Evolutionary conservation across 2,888 invertebrate genomes (phyloP).

Genomic region (Yponomeuta sedellus): DNA sequence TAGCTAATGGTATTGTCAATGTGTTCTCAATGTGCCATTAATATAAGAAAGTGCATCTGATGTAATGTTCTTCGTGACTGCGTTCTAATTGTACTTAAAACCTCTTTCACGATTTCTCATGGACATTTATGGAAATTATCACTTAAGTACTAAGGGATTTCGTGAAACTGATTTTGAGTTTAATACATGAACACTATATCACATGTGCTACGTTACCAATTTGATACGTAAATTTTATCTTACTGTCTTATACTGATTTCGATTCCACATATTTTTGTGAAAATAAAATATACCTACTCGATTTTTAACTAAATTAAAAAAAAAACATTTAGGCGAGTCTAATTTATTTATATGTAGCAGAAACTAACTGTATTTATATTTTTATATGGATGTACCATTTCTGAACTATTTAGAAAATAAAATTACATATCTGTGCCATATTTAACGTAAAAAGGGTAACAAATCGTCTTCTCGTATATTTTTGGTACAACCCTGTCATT

Average conservation of each 20-base stretch:
- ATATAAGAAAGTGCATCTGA: conserved; percentile 17
- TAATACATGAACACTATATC: conserved; percentile 5
- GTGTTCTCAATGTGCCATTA: conserved; percentile 60
- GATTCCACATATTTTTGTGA: too few species aligned
- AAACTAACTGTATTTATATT: conserved; percentile 1
- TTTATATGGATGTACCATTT: conserved; percentile 6
- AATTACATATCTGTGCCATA: background rate
- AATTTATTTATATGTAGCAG: background rate
- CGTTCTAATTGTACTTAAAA: conserved; percentile 36
- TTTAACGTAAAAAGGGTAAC: background rate
- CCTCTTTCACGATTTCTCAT: conserved; percentile 36
- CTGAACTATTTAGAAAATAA: background rate
- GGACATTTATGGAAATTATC: conserved; percentile 14
- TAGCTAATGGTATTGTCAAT: conserved; percentile 44
- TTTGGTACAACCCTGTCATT: background rate
- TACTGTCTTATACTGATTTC: too few species aligned
- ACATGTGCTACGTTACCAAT: conserved; percentile 1
- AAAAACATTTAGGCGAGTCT: background rate
- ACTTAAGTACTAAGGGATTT: conserved; percentile 19
- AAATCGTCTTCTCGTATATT: background rate
- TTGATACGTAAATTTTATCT: too few species aligned
- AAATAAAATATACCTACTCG: too few species aligned
- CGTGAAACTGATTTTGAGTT: conserved; percentile 27
- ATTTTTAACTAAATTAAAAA: too few species aligned
- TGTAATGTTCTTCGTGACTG: conserved; percentile 2